phyloP scores from a whole-genome alignment of 2,113 vertebrate species.

The Leptodactylus fuscus region DNA sequence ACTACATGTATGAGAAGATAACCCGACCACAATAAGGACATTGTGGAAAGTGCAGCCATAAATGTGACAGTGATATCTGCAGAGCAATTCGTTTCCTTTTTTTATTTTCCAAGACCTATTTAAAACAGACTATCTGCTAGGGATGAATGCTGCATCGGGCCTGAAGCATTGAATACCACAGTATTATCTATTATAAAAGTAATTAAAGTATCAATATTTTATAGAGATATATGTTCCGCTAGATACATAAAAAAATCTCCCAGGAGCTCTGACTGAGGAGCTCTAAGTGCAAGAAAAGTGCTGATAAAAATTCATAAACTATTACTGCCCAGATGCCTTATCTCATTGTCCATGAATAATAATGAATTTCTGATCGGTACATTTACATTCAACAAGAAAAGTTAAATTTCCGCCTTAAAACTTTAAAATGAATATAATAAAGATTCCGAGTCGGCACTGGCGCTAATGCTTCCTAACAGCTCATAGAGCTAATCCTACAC shows the following conservation, averaged over 20 bases:
- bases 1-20: no score
- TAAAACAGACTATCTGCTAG: background rate
- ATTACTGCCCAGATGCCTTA: constrained; percentile 34
- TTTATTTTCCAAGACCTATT: background rate
- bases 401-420: background rate
- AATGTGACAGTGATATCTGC: background rate
- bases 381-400: background rate
- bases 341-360: constrained; percentile 29
- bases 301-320: constrained; percentile 45
- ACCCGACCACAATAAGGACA: no score
- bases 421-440: background rate
- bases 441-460: background rate
- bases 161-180: background rate
- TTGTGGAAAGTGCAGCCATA: no score
- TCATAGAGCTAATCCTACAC: background rate
- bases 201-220: constrained; percentile 48
- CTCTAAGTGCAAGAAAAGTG: constrained; percentile 16
- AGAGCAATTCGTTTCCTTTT: background rate
- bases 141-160: background rate
- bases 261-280: background rate
- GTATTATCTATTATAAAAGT: constrained; percentile 22
- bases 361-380: constrained; percentile 12
- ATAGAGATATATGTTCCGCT: constrained; percentile 30
- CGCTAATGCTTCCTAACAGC: background rate
- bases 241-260: constrained; percentile 19